Conservation (phyloP, 2,797 vertebrate species). For the Dipus sagitta region DNA sequence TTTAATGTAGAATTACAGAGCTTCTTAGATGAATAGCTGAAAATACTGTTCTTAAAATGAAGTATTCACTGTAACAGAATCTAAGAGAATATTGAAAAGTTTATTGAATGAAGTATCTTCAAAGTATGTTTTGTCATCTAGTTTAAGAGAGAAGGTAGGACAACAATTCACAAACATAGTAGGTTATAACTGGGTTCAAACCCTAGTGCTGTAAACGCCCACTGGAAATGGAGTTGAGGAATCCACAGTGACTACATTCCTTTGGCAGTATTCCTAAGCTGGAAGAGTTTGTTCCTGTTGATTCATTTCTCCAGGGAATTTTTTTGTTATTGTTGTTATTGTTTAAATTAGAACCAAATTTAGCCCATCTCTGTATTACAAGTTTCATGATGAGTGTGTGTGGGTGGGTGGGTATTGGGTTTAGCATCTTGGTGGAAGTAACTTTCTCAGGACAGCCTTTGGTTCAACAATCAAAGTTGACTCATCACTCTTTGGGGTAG, state of each 20-base stretch:
- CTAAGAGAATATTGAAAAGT: slow-evolving; percentile 18
- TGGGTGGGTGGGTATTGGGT: background rate
- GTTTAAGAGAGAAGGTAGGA: slow-evolving; percentile 3
- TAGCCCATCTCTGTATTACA: background rate
- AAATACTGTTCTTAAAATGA: background rate
- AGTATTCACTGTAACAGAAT: background rate
- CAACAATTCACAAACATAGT: background rate
- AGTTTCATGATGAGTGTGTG: background rate
- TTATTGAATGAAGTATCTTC: background rate
- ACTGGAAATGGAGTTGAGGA: background rate
- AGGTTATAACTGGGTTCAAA: background rate
- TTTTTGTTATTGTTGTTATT: background rate
- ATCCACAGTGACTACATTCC: background rate
- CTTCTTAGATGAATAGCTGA: background rate
- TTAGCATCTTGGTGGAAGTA: background rate
- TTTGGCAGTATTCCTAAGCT: background rate
- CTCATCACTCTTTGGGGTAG: background rate
- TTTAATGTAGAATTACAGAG: background rate
- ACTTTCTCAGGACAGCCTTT: slow-evolving; percentile 1
- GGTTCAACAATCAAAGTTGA: background rate
- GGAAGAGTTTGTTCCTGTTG: background rate
- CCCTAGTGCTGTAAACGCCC: background rate
- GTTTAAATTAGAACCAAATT: background rate
- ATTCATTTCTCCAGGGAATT: background rate
- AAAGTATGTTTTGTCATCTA: slow-evolving; percentile 24